A percentile compares a stretch with the other conserved stretches of the same genome.
phyloP scores from a whole-genome alignment of 2,113 vertebrate genomes.

The Antigone vipio region DNA sequence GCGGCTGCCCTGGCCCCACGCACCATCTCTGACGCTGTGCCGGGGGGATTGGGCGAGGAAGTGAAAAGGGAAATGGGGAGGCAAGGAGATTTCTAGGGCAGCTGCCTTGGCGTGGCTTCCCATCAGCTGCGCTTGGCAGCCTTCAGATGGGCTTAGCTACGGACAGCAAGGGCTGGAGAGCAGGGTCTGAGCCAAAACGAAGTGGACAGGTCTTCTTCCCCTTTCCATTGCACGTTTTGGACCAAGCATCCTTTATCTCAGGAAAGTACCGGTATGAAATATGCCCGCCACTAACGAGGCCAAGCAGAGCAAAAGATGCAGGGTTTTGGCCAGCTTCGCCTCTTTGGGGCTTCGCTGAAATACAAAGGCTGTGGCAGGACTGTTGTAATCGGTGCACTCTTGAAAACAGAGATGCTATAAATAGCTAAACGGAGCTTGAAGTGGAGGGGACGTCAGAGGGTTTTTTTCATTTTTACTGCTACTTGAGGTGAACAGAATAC shows the following conservation, averaged over 20 bases:
- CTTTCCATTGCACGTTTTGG: not conserved
- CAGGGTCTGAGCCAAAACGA: not conserved
- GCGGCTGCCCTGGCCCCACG: not conserved
- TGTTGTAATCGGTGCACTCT: not conserved
- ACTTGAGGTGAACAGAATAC: not conserved
- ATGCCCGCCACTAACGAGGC: not conserved
- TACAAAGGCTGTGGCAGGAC: fast-evolving
- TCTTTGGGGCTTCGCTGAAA: not conserved
- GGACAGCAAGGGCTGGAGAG: not conserved
- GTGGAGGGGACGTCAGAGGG: not conserved
- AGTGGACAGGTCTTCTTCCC: not conserved
- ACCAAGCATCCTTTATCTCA: not conserved
- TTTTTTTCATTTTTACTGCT: not conserved
- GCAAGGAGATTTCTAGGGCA: not conserved
- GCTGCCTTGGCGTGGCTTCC: not conserved
- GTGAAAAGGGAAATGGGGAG: not conserved
- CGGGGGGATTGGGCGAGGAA: not conserved
- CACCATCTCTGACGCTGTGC: not conserved
- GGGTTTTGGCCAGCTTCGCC: not conserved
- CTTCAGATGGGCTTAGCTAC: not conserved
- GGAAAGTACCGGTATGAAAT: not conserved
- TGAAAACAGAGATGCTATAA: not conserved
- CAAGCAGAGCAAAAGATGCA: not conserved
- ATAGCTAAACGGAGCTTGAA: not conserved
- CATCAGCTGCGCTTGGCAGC: not conserved